These are phyloP conservation scores for Agonopterix alstromeriana DNA, from an alignment of 2,888 invertebrate genomes.

Conservation along the genomic window DNA sequence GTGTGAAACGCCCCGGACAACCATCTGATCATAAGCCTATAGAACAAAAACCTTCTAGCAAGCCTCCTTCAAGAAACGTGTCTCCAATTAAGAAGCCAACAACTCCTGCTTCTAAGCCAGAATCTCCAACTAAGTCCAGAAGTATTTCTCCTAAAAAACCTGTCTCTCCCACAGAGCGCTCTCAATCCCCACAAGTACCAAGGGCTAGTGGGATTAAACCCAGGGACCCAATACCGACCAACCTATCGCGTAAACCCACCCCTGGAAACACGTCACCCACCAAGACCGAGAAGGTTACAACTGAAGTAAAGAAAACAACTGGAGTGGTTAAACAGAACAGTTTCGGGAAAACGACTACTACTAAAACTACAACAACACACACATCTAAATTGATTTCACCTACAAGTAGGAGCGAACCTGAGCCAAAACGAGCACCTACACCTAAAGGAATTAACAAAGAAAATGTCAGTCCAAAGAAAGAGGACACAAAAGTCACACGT, in stretches of 20 bases:
- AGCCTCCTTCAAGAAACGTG: conserved; percentile 42
- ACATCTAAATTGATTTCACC: conserved; percentile 26
- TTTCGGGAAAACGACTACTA: conserved; percentile 30
- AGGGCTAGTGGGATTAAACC: conserved; percentile 44
- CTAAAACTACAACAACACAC: conserved; percentile 25
- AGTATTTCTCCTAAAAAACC: conserved; percentile 60
- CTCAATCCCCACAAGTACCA: conserved; percentile 54
- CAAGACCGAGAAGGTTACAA: conserved; percentile 41
- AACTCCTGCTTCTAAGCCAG: conserved; percentile 23
- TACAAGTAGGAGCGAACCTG: conserved; percentile 35
- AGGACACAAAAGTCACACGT: conserved; percentile 67
- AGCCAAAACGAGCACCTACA: conserved; percentile 44
- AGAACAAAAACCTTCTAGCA: conserved; percentile 31
- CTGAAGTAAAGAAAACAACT: conserved; percentile 43
- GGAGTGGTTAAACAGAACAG: conserved; percentile 40
- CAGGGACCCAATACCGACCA: conserved; percentile 40
- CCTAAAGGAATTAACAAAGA: conserved; percentile 49
- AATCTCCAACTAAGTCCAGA: conserved; percentile 41
- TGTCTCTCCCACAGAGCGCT: conserved; percentile 35
- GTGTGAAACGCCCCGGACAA: conserved; percentile 5
- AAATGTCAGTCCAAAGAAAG: conserved; percentile 50
- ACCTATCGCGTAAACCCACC: conserved; percentile 35
- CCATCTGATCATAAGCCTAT: conserved; percentile 23
- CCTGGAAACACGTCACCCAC: conserved; percentile 30
- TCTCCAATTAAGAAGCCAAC: conserved; percentile 52